Conservation (phyloP, 2,797 vertebrate genomes). For the Hyperoplus lanceolatus region DNA sequence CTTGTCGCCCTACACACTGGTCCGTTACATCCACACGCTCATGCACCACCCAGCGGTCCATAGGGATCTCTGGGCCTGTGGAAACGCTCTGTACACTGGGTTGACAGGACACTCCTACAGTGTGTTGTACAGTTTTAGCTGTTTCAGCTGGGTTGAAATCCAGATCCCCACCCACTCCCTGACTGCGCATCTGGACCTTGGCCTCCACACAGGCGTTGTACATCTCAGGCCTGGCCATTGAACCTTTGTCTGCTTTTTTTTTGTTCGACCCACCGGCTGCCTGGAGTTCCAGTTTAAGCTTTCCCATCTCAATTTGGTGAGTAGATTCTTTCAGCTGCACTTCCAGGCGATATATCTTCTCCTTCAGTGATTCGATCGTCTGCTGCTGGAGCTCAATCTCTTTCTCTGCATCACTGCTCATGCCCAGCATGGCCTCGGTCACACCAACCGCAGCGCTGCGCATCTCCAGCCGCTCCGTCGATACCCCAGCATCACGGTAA, state of each 20-base stretch:
- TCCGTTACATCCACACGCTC: slow-evolving; percentile 84
- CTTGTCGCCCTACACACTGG: slow-evolving; percentile 76
- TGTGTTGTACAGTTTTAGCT: slow-evolving; percentile 76
- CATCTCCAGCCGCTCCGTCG: slow-evolving; percentile 80
- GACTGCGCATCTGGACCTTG: slow-evolving; percentile 85
- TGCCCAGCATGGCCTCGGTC: slow-evolving; percentile 93
- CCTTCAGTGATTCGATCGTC: slow-evolving; percentile 94
- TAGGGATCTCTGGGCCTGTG: slow-evolving; percentile 88
- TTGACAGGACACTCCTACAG: slow-evolving; percentile 85
- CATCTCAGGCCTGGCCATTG: slow-evolving; percentile 87
- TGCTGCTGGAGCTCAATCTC: slow-evolving; percentile 97
- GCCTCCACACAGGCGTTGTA: slow-evolving; percentile 90
- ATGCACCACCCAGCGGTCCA: slow-evolving; percentile 90
- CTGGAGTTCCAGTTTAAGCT: slow-evolving; percentile 95
- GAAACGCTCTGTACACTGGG: slow-evolving; percentile 73
- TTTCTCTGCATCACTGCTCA: slow-evolving; percentile 89
- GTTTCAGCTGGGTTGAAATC: slow-evolving; percentile 78
- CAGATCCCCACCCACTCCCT: slow-evolving; percentile 88
- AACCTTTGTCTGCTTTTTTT: slow-evolving; percentile 92
- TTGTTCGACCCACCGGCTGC: slow-evolving; percentile 88
- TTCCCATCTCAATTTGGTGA: slow-evolving; percentile 96
- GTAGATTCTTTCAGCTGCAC: slow-evolving; percentile 95
- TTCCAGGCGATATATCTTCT: slow-evolving; percentile 95
- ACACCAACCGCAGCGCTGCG: slow-evolving; percentile 87
- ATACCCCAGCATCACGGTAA: slow-evolving; percentile 85